Percentiles rank a stretch among this genome's conserved stretches.
phyloP scores from a whole-genome alignment of 2,888 invertebrate species.

The Acrocera orbiculus region DNA sequence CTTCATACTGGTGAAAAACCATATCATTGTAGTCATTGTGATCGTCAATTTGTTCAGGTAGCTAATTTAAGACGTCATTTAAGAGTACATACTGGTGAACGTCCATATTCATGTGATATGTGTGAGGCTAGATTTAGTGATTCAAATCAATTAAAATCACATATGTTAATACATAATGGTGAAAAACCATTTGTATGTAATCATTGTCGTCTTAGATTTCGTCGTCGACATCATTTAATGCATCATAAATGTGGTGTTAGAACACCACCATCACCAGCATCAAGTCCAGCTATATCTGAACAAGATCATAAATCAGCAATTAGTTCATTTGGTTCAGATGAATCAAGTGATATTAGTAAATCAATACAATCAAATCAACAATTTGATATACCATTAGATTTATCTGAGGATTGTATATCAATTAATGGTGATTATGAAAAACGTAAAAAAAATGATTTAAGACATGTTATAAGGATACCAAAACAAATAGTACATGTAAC shows the following conservation, averaged over 20 bases:
- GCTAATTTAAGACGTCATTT: slow-evolving; percentile 78
- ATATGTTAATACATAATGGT: slow-evolving; percentile 73
- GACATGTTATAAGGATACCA: slow-evolving; percentile 34
- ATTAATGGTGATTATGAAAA: slow-evolving; percentile 19
- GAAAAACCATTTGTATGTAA: slow-evolving; percentile 77
- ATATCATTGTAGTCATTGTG: slow-evolving; percentile 80
- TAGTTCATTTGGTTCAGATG: slow-evolving; percentile 26
- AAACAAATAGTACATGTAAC: slow-evolving; percentile 24
- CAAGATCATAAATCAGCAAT: slow-evolving; percentile 24
- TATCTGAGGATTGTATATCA: slow-evolving; percentile 31
- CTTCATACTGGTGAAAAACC: slow-evolving; percentile 88
- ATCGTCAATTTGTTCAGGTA: slow-evolving; percentile 83
- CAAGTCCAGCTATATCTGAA: slow-evolving; percentile 14
- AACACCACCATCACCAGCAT: slow-evolving; percentile 26
- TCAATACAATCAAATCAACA: slow-evolving; percentile 15
- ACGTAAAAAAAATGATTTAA: slow-evolving; percentile 34
- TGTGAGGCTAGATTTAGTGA: slow-evolving; percentile 79
- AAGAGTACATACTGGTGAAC: slow-evolving; percentile 80
- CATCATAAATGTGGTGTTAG: slow-evolving; percentile 60
- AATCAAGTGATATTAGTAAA: slow-evolving; percentile 17
- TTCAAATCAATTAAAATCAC: slow-evolving; percentile 82
- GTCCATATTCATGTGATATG: slow-evolving; percentile 72
- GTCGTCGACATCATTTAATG: slow-evolving; percentile 69
- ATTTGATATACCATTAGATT: slow-evolving; percentile 32
- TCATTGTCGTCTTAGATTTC: slow-evolving; percentile 60